A percentile compares a stretch with the other conserved stretches of the same genome.
Conservation (phyloP, 1,140 invertebrate species). For the Olivierus martensii region DNA sequence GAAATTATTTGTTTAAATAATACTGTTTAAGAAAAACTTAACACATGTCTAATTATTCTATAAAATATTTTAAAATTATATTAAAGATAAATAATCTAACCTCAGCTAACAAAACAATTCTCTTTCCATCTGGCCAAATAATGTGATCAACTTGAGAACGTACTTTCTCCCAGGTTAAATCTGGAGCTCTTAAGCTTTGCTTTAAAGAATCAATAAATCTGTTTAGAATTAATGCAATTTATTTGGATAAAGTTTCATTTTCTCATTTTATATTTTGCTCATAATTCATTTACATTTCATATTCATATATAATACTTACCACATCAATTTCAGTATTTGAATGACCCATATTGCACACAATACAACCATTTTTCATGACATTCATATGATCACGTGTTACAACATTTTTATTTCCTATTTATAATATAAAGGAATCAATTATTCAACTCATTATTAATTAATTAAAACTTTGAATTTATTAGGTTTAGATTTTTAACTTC, state of each 20-base stretch:
- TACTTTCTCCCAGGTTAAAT: conserved; percentile 94
- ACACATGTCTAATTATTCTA: too few species aligned
- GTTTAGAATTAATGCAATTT: too few species aligned
- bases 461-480: too few species aligned
- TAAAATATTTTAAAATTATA: background rate
- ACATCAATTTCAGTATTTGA: conserved; percentile 98
- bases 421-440: too few species aligned
- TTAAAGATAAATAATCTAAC: conserved; percentile 19
- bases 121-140: conserved; percentile 35
- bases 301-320: conserved; percentile 39
- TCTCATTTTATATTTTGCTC: too few species aligned
- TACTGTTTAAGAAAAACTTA: too few species aligned
- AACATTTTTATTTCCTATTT: conserved; percentile 81
- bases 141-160: conserved; percentile 75
- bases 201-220: conserved; percentile 33
- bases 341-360: conserved; percentile 96
- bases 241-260: too few species aligned
- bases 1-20: too few species aligned
- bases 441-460: too few species aligned
- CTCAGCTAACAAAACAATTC: conserved; percentile 68
- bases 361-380: conserved; percentile 91
- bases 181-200: conserved; percentile 83
- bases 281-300: too few species aligned
- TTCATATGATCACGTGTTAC: conserved; percentile 91
- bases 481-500: too few species aligned